Conservation (phyloP, 2,888 invertebrate species). For the Marasmarcha lunaedactyla region DNA sequence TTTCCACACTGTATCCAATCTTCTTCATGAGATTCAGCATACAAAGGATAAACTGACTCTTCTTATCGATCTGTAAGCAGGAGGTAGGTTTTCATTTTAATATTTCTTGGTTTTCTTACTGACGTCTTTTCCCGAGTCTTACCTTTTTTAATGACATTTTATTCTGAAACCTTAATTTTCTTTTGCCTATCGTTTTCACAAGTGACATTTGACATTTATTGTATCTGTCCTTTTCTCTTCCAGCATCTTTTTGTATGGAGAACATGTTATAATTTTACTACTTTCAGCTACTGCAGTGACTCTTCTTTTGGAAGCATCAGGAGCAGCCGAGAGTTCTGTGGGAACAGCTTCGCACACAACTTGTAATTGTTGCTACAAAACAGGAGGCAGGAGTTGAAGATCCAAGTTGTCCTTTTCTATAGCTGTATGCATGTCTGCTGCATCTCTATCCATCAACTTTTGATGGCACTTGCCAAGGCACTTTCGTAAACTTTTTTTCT, state of each 20-base stretch:
- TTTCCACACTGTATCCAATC: slow-evolving; percentile 15
- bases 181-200: too few relatives aligned
- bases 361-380: too few relatives aligned
- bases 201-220: too few relatives aligned
- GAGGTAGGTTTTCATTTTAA: slow-evolving; percentile 3
- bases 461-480: too few relatives aligned
- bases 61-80: slow-evolving; percentile 1
- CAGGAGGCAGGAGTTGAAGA: too few relatives aligned
- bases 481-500: too few relatives aligned
- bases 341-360: slow-evolving; percentile 5
- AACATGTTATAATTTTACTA: slow-evolving; percentile 11
- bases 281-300: slow-evolving; percentile 12
- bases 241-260: slow-evolving; percentile 12
- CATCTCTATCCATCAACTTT: too few relatives aligned
- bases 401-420: too few relatives aligned
- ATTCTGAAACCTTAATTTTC: too few relatives aligned
- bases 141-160: slow-evolving; percentile 1
- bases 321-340: slow-evolving; percentile 8
- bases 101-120: slow-evolving; percentile 7
- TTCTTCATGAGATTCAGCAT: slow-evolving; percentile 9
- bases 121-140: slow-evolving; percentile 2
- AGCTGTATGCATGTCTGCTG: too few relatives aligned
- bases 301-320: slow-evolving; percentile 13
- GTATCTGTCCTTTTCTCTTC: slow-evolving; percentile 9
- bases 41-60: slow-evolving; percentile 7